phyloP scores from a whole-genome alignment of 2,797 vertebrate species.

The Anas bahamensis region DNA sequence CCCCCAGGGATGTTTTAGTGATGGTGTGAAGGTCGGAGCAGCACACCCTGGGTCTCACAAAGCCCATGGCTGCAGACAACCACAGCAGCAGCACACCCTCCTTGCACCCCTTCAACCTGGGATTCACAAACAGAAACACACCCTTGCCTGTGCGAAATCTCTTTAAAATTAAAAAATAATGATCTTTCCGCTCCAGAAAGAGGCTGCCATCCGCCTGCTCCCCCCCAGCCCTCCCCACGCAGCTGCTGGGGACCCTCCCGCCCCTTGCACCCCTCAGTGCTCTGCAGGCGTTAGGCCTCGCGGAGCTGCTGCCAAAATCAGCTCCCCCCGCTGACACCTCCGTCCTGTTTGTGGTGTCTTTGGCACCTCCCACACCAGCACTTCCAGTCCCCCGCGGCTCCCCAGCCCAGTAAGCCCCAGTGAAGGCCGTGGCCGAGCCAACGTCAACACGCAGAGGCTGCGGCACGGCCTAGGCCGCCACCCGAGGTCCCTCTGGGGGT shows the following conservation, averaged over 20 bases:
- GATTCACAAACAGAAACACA: not conserved
- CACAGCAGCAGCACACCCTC: not conserved
- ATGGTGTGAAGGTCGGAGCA: not conserved
- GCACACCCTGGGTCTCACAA: not conserved
- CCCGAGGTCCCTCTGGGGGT: not conserved
- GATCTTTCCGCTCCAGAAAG: not conserved
- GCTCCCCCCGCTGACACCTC: conserved; percentile 4
- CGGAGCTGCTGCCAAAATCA: not conserved
- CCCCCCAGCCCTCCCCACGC: not conserved
- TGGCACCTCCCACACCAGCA: conserved; percentile 18
- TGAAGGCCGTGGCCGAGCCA: not conserved
- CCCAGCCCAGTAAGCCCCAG: not conserved
- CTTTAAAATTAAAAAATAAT: not conserved
- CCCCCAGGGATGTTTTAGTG: not conserved
- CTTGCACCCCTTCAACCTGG: not conserved
- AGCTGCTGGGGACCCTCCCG: not conserved
- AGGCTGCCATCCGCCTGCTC: not conserved
- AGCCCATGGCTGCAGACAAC: not conserved
- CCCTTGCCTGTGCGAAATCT: not conserved
- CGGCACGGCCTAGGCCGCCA: fast-evolving
- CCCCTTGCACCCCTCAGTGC: not conserved
- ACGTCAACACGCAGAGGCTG: not conserved
- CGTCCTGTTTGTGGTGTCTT: conserved; percentile 44
- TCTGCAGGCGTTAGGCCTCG: not conserved
- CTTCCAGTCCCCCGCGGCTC: not conserved